phyloP scores from a whole-genome alignment of 2,888 invertebrate genomes.

The Chesias legatella region DNA sequence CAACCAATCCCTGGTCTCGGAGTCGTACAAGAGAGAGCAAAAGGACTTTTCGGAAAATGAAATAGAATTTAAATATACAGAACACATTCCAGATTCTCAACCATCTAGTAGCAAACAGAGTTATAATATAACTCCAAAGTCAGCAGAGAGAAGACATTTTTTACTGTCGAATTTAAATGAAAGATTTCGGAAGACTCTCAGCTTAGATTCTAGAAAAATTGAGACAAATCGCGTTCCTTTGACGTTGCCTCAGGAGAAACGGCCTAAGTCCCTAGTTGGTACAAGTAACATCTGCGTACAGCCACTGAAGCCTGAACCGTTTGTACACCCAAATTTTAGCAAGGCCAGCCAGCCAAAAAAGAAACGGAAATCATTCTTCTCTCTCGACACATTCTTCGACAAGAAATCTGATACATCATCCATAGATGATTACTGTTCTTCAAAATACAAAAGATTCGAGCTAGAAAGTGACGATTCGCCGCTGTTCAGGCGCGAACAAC shows the following conservation, averaged over 20 bases:
- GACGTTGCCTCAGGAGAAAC: slow-evolving; percentile 56
- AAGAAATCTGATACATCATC: slow-evolving; percentile 75
- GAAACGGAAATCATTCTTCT: slow-evolving; percentile 75
- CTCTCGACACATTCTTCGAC: slow-evolving; percentile 75
- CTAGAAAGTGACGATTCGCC: slow-evolving; percentile 76
- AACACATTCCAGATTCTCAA: slow-evolving; percentile 67
- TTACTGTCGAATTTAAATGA: slow-evolving; percentile 71
- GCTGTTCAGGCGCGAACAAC: slow-evolving; percentile 58
- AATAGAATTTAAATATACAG: slow-evolving; percentile 73
- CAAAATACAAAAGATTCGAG: slow-evolving; percentile 76
- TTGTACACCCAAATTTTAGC: slow-evolving; percentile 59
- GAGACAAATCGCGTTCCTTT: slow-evolving; percentile 62
- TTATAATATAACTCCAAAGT: slow-evolving; percentile 72
- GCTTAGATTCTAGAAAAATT: slow-evolving; percentile 70
- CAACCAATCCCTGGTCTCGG: slow-evolving; percentile 56
- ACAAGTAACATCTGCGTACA: slow-evolving; percentile 67
- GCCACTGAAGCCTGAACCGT: slow-evolving; percentile 54
- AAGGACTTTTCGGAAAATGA: slow-evolving; percentile 69
- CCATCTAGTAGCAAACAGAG: slow-evolving; percentile 69
- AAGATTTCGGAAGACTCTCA: slow-evolving; percentile 72
- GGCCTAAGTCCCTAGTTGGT: slow-evolving; percentile 72
- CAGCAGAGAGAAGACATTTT: slow-evolving; percentile 65
- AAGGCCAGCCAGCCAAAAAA: slow-evolving; percentile 67
- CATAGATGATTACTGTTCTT: slow-evolving; percentile 73
- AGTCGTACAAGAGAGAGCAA: slow-evolving; percentile 46